A percentile compares a stretch with the other conserved stretches of the same genome.
phyloP scores from a whole-genome alignment of 2,888 invertebrate species.

The Agrochola litura region DNA sequence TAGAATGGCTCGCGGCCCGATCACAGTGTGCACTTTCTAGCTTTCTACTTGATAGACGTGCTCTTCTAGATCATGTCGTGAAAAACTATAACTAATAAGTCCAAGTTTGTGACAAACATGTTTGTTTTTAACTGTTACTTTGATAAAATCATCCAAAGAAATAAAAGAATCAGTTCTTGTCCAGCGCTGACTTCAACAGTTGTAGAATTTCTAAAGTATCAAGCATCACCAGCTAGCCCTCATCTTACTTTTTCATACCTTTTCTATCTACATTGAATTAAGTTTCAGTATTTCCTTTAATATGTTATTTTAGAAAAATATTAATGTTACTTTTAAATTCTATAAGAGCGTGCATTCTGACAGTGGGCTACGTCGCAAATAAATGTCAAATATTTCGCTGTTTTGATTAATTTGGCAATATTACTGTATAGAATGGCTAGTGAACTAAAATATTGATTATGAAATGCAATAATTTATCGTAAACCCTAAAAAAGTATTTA shows the following conservation, averaged over 20 bases:
- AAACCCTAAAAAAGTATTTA: no score
- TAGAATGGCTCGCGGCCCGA: conserved; percentile 43
- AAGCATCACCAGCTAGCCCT: neutral
- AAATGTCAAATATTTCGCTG: no score
- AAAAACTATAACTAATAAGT: conserved; percentile 42
- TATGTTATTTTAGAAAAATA: neutral
- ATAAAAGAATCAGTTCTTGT: neutral
- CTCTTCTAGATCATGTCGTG: conserved; percentile 55
- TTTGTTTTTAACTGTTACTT: conserved; percentile 5
- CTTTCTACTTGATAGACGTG: conserved; percentile 67
- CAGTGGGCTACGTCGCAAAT: no score
- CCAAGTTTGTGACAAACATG: conserved; percentile 7
- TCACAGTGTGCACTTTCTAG: conserved; percentile 63
- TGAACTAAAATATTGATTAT: no score
- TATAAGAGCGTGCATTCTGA: no score
- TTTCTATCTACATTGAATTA: neutral
- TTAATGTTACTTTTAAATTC: neutral
- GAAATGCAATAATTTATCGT: no score
- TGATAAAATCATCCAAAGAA: conserved; percentile 4
- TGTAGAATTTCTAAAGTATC: neutral
- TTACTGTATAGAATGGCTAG: no score
- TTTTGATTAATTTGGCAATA: no score
- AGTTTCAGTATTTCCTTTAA: neutral
- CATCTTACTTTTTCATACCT: neutral
- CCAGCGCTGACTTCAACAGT: neutral